Evolutionary conservation across 1,140 invertebrate species (phyloP).

Genomic region (Drosophila sechellia): DNA sequence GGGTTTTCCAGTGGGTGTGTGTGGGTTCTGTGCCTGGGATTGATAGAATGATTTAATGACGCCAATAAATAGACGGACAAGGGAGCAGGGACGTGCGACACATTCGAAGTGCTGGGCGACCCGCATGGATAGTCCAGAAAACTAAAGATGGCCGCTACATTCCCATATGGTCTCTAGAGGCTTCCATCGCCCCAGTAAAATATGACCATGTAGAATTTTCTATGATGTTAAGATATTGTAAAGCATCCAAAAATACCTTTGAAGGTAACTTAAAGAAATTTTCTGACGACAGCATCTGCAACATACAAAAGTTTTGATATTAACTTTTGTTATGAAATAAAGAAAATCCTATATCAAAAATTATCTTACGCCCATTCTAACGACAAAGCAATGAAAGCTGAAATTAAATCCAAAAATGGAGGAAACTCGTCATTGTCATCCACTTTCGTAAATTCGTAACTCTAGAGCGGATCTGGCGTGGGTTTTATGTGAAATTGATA

Average conservation of each 20-base stretch:
- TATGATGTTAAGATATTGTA: too few species aligned
- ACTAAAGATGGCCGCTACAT: constrained; percentile 72
- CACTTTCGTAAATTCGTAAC: constrained; percentile 52
- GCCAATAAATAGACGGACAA: constrained; percentile 74
- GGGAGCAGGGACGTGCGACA: constrained; percentile 68
- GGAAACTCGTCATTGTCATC: constrained; percentile 56
- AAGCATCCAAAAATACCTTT: neutral
- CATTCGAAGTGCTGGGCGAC: constrained; percentile 65
- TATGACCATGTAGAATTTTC: too few species aligned
- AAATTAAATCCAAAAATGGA: neutral
- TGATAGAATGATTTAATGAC: constrained; percentile 82
- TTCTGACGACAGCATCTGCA: too few species aligned
- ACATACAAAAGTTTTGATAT: too few species aligned
- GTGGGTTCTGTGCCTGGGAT: constrained; percentile 65
- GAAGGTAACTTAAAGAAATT: too few species aligned
- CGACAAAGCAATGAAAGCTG: neutral
- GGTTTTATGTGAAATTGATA: constrained; percentile 84
- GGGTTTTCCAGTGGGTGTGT: constrained; percentile 11
- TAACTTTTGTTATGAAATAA: too few species aligned
- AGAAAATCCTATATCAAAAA: neutral
- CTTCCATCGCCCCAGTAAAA: constrained; percentile 51
- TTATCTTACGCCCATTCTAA: too few species aligned
- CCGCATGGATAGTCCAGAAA: constrained; percentile 49
- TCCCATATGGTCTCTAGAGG: constrained; percentile 25
- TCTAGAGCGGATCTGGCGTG: constrained; percentile 41